Evolutionary conservation across 2,797 vertebrate genomes (phyloP), one percentile per base, ranked within the genome.

Genomic region (Gephyroberyx darwinii): DNA sequence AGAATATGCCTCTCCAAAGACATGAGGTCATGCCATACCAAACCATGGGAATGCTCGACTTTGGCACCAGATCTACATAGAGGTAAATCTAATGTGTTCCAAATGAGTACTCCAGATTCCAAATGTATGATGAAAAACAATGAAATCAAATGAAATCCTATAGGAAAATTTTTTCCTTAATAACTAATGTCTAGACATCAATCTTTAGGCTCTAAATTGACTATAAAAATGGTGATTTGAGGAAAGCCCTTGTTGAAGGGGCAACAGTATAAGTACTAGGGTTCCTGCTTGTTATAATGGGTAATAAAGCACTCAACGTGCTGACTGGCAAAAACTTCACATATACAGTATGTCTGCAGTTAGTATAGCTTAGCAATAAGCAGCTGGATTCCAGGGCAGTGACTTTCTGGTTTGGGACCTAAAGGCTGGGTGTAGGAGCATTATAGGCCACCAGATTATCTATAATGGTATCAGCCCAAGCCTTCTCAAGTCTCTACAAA

Each of bases 111-210:
- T 43, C 69, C 70, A 83, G 82, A 78, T 35, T 31, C 61, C 20
- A 37, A 69, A 65, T 70, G 67, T 53, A 84, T 78, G 72, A 85
- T 65, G 75, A 83, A 74, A 84, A 88, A 81, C 56, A 68, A 75
- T 71, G 41, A 78, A 86, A 83, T 80, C 51, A 53, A 82, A 84
- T 74, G 33, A 85, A 74, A 1, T 65, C 14, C 9, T 20, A 54
- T 35, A 30, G 17, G 35, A 77, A 75, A 89, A 81, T 83, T n/a
- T 17, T 80, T 80, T 74, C 50, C 60, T 69, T 41, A 47, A 65
- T 73, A 90, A 78, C 63, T 69, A 69, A 74, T 9, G 86, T 92
- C 84, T 90, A 90, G 89, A 91, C 84, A 33, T 80, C 30, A 4
- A 80, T 84, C 61, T 77, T 67, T 45, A 4, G 39, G 52, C 39